Evolutionary conservation across 1,140 invertebrate species (phyloP).

Genomic region (Eurosta solidaginis): DNA sequence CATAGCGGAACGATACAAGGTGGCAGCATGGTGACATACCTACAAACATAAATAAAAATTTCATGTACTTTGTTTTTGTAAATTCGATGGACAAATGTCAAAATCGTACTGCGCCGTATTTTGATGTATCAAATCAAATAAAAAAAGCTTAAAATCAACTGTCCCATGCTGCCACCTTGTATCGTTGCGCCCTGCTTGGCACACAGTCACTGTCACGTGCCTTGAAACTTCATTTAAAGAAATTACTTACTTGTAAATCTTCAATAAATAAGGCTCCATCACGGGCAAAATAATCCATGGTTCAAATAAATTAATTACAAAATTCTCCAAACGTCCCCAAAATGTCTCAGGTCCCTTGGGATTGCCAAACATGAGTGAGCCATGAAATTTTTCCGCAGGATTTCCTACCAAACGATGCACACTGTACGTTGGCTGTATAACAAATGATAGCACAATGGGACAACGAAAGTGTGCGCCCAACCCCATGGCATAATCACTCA

Average conservation of each 20-base stretch:
- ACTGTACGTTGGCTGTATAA: not conserved
- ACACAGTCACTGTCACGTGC: too few species aligned
- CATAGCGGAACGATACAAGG: too few species aligned
- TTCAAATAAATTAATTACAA: not conserved
- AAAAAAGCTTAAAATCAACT: too few species aligned
- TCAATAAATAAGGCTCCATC: not conserved
- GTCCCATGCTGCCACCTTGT: too few species aligned
- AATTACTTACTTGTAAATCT: not conserved
- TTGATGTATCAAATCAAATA: too few species aligned
- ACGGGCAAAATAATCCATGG: not conserved
- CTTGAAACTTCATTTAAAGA: too few species aligned
- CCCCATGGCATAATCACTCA: constrained; percentile 37
- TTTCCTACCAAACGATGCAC: constrained; percentile 32
- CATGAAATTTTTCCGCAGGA: constrained; percentile 31
- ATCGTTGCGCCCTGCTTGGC: too few species aligned
- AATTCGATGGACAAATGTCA: too few species aligned
- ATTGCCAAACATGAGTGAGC: not conserved
- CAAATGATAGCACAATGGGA: constrained; percentile 31
- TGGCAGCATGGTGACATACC: too few species aligned
- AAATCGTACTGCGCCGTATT: too few species aligned
- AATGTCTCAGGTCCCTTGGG: constrained; percentile 7
- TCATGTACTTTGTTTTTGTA: too few species aligned
- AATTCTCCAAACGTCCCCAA: constrained; percentile 1
- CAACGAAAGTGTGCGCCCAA: constrained; percentile 38
- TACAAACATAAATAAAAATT: too few species aligned